These are phyloP conservation scores for Trichogramma dendrolimi DNA, from an alignment of 2,888 invertebrate species.

Conservation along the genomic window DNA sequence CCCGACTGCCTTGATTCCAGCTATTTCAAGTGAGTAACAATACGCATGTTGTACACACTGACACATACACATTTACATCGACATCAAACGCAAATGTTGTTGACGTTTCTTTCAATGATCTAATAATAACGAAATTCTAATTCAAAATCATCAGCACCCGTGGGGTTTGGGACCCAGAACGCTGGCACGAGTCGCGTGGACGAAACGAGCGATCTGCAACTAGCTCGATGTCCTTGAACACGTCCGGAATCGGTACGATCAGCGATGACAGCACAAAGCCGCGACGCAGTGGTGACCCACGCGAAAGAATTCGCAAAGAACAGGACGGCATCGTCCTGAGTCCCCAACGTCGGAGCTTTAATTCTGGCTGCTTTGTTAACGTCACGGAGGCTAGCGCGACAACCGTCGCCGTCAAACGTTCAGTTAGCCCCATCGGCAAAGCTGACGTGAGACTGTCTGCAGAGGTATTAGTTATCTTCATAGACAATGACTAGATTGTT, in stretches of 20 bases:
- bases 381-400: conserved; percentile 34
- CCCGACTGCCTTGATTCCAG: conserved; percentile 66
- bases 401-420: conserved; percentile 40
- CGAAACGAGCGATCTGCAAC: conserved; percentile 53
- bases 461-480: background rate
- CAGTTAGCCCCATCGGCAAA: conserved; percentile 51
- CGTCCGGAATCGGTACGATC: background rate
- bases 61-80: conserved; percentile 11
- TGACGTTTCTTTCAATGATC: background rate
- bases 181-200: conserved; percentile 58
- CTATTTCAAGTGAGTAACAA: conserved; percentile 56
- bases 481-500: background rate
- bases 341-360: conserved; percentile 81
- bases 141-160: conserved; percentile 42
- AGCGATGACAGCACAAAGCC: conserved; percentile 48
- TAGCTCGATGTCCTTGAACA: conserved; percentile 25
- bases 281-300: conserved; percentile 63
- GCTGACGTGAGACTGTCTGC: conserved; percentile 40
- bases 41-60: background rate
- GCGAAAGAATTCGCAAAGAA: conserved; percentile 76
- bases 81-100: conserved; percentile 8
- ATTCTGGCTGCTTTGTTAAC: conserved; percentile 77
- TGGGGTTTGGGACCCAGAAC: conserved; percentile 56
- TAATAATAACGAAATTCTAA: background rate
- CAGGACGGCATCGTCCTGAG: conserved; percentile 80